Evolutionary conservation across 2,113 vertebrate species (phyloP).

Genomic region (Atherinomorus stipes): DNA sequence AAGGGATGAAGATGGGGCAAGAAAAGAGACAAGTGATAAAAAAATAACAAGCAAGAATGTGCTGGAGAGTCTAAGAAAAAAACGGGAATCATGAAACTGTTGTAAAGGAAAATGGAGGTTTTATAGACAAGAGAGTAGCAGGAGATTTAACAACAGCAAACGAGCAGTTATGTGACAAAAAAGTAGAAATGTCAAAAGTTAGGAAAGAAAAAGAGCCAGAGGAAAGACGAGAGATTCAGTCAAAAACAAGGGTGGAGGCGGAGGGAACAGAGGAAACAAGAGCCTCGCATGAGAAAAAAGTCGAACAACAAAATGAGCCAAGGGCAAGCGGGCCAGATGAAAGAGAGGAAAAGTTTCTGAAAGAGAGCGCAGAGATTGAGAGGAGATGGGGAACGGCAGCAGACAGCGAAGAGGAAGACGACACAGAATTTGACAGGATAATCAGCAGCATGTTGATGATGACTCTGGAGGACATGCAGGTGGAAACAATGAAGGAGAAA

Average conservation of each 20-base stretch:
- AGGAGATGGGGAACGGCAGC: background rate
- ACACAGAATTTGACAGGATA: slow-evolving; percentile 65
- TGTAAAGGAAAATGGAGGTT: background rate
- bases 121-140: background rate
- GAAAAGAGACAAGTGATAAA: background rate
- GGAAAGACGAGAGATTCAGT: background rate
- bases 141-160: slow-evolving; percentile 1
- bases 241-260: background rate
- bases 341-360: slow-evolving; percentile 8
- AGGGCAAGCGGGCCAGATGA: slow-evolving; percentile 1
- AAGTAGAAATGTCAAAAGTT: background rate
- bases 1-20: slow-evolving; percentile 33
- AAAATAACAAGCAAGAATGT: background rate
- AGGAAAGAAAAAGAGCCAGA: background rate
- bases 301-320: slow-evolving; percentile 9
- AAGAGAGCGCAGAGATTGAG: background rate
- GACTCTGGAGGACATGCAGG: slow-evolving; percentile 67
- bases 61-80: background rate
- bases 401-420: slow-evolving; percentile 54
- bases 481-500: background rate
- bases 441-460: slow-evolving; percentile 72
- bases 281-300: background rate
- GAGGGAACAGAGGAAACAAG: slow-evolving; percentile 6
- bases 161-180: background rate
- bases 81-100: slow-evolving; percentile 4